phyloP scores from a whole-genome alignment of 2,888 invertebrate genomes.

The Polietes domitor region DNA sequence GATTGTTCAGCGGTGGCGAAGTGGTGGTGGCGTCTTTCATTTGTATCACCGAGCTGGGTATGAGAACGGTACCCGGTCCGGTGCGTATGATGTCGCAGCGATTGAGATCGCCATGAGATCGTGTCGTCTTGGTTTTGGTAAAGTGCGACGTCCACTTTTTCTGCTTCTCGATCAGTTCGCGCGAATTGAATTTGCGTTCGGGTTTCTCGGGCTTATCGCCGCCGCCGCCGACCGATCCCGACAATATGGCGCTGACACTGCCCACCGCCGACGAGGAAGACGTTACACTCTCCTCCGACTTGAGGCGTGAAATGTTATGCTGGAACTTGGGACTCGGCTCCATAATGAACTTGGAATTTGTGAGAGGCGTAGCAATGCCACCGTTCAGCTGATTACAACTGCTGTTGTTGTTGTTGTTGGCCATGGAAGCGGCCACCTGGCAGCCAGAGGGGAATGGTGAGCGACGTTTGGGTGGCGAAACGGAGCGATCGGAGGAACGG shows the following conservation, averaged over 20 bases:
- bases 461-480: slow-evolving; percentile 79
- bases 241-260: slow-evolving; percentile 48
- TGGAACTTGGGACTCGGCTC: slow-evolving; percentile 76
- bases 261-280: slow-evolving; percentile 39
- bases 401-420: slow-evolving; percentile 78
- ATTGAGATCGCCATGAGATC: slow-evolving; percentile 85
- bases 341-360: slow-evolving; percentile 77
- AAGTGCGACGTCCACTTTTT: slow-evolving; percentile 96
- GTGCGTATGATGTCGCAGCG: slow-evolving; percentile 81
- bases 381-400: slow-evolving; percentile 79
- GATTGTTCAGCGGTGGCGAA: slow-evolving; percentile 61
- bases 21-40: slow-evolving; percentile 70
- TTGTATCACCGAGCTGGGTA: slow-evolving; percentile 79
- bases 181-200: slow-evolving; percentile 90
- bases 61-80: slow-evolving; percentile 82
- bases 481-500: slow-evolving; percentile 80
- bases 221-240: slow-evolving; percentile 18
- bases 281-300: slow-evolving; percentile 81
- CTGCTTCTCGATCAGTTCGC: slow-evolving; percentile 94
- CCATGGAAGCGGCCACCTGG: slow-evolving; percentile 73
- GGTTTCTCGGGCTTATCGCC: slow-evolving; percentile 90
- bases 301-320: slow-evolving; percentile 83
- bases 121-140: slow-evolving; percentile 87
- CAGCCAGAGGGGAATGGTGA: slow-evolving; percentile 79
- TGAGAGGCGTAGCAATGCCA: slow-evolving; percentile 68